phyloP scores from a whole-genome alignment of 2,888 invertebrate genomes.

The Entomobrya multifasciata region DNA sequence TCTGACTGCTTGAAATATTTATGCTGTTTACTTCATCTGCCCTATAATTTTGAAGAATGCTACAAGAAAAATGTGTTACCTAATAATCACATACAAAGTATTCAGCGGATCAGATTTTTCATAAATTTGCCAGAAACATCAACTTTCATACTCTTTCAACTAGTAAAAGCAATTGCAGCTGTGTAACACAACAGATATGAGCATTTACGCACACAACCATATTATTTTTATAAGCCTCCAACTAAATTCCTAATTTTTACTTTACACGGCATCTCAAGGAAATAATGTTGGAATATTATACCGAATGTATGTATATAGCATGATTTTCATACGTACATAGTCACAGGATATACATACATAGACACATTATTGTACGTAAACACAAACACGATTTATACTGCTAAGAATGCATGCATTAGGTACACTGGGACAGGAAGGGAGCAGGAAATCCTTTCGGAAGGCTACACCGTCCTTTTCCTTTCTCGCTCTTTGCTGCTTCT shows the following conservation, averaged over 20 bases:
- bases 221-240: too few relatives aligned
- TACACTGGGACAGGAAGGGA: slow-evolving; percentile 59
- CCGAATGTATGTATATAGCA: too few relatives aligned
- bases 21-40: not conserved
- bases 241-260: not conserved
- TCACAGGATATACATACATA: too few relatives aligned
- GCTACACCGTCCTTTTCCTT: slow-evolving; percentile 62
- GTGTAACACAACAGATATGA: too few relatives aligned
- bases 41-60: slow-evolving; percentile 5
- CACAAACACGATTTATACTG: not conserved
- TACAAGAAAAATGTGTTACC: not conserved
- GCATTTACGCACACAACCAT: too few relatives aligned
- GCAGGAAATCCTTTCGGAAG: slow-evolving; percentile 71
- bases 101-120: too few relatives aligned
- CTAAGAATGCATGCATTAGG: slow-evolving; percentile 40
- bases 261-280: slow-evolving; percentile 32
- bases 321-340: too few relatives aligned
- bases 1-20: slow-evolving; percentile 21
- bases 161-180: too few relatives aligned
- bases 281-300: slow-evolving; percentile 4
- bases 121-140: too few relatives aligned
- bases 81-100: not conserved
- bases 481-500: not conserved
- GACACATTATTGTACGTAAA: not conserved
- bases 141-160: too few relatives aligned